These are phyloP conservation scores for Amiota mariae DNA, from an alignment of 2,888 invertebrate genomes.

Conservation along the genomic window DNA sequence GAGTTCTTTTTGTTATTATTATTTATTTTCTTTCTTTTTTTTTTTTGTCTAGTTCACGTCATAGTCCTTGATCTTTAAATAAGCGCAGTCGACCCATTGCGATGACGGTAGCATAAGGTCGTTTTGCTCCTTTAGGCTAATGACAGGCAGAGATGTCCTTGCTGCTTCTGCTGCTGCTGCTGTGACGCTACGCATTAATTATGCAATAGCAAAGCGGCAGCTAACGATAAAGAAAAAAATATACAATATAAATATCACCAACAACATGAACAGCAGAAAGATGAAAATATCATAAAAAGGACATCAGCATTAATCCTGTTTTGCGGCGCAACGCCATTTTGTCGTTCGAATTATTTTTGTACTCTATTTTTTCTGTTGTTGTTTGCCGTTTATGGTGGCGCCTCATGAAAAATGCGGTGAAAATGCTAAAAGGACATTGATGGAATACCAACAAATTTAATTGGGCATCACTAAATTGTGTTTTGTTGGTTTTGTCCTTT, in stretches of 20 bases:
- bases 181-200: slow-evolving; percentile 47
- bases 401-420: slow-evolving; percentile 35
- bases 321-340: slow-evolving; percentile 11
- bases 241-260: background rate
- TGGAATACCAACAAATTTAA: slow-evolving; percentile 54
- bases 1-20: no score
- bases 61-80: no score
- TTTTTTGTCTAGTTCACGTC: no score
- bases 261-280: background rate
- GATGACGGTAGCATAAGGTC: no score
- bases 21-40: no score
- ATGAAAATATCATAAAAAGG: slow-evolving; percentile 28
- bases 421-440: slow-evolving; percentile 47
- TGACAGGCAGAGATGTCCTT: background rate
- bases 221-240: slow-evolving; percentile 23
- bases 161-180: background rate
- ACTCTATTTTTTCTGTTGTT: background rate
- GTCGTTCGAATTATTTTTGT: background rate
- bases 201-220: slow-evolving; percentile 37
- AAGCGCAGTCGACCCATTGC: no score
- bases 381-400: slow-evolving; percentile 1
- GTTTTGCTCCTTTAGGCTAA: background rate
- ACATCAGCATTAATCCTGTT: slow-evolving; percentile 25
- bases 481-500: background rate
- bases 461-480: slow-evolving; percentile 49